A percentile compares a stretch with the other conserved stretches of the same genome.
phyloP scores from a whole-genome alignment of 92 coral and sea anemone genomes.

The Paragorgia papillata region DNA sequence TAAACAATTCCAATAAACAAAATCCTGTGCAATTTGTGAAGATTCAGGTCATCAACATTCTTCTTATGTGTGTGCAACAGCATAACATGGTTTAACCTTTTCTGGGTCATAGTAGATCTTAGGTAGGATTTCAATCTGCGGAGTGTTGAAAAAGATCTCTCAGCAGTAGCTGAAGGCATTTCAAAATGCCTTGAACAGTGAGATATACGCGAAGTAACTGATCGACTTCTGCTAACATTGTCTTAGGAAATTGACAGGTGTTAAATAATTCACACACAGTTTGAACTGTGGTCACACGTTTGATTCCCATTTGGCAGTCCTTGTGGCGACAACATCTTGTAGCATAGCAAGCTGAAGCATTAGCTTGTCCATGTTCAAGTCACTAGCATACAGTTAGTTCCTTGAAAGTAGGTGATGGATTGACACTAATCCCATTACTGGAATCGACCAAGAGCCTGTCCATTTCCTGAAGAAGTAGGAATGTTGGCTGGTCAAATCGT shows the following conservation, averaged over 20 bases:
- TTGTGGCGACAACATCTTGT: constrained; percentile 9
- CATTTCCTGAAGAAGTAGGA: constrained; percentile 3
- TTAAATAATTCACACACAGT: constrained; percentile 6
- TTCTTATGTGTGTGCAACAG: background rate
- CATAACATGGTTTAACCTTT: background rate
- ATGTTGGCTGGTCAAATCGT: constrained; percentile 14
- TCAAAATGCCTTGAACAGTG: constrained; percentile 9
- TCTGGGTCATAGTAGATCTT: background rate
- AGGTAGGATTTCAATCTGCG: constrained; percentile 10
- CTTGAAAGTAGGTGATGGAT: background rate
- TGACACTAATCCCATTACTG: constrained; percentile 2
- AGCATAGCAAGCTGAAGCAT: constrained; percentile 17
- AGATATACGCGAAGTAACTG: constrained; percentile 14
- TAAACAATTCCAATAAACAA: background rate
- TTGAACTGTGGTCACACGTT: constrained; percentile 11
- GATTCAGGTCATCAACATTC: constrained; percentile 5
- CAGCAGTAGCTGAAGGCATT: background rate
- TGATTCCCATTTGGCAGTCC: constrained; percentile 9
- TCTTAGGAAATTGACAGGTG: background rate
- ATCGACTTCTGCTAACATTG: constrained; percentile 19
- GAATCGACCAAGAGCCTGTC: constrained; percentile 6
- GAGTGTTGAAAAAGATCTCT: background rate
- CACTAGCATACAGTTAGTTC: background rate
- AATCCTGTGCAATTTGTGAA: background rate
- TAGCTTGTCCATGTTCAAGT: constrained; percentile 6